phyloP scores from a whole-genome alignment of 2,888 invertebrate genomes.

The Smittia aterrima region DNA sequence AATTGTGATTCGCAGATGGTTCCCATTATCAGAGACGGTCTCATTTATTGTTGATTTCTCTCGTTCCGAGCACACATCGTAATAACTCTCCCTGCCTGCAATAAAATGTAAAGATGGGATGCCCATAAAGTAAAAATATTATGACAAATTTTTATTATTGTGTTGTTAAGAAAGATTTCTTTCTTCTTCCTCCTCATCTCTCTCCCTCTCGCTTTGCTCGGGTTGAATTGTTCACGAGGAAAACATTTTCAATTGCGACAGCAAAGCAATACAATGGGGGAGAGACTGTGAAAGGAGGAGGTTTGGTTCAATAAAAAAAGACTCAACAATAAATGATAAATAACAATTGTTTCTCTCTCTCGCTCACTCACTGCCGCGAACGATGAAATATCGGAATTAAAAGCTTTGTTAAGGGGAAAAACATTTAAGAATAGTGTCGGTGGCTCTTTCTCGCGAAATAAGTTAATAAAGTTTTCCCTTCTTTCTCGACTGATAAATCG shows the following conservation, averaged over 20 bases:
- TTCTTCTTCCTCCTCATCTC: background rate
- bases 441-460: background rate
- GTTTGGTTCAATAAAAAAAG: background rate
- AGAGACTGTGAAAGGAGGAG: background rate
- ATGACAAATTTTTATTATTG: slow-evolving; percentile 41
- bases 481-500: slow-evolving; percentile 31
- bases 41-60: background rate
- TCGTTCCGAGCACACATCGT: background rate
- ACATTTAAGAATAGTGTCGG: background rate
- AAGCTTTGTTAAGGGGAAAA: background rate
- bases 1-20: background rate
- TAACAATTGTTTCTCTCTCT: too few species aligned
- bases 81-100: background rate
- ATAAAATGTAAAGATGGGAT: background rate
- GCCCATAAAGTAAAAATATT: slow-evolving; percentile 32
- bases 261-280: background rate
- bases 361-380: background rate
- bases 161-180: slow-evolving; percentile 1
- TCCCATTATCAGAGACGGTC: background rate
- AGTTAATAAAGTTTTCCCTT: slow-evolving; percentile 28
- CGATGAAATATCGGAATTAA: background rate
- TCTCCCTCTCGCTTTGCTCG: background rate
- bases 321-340: slow-evolving; percentile 37
- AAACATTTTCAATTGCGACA: background rate
- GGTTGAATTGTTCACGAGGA: too few species aligned